Conservation (phyloP, 2,797 vertebrate species). For the Epinephelus awoara region DNA sequence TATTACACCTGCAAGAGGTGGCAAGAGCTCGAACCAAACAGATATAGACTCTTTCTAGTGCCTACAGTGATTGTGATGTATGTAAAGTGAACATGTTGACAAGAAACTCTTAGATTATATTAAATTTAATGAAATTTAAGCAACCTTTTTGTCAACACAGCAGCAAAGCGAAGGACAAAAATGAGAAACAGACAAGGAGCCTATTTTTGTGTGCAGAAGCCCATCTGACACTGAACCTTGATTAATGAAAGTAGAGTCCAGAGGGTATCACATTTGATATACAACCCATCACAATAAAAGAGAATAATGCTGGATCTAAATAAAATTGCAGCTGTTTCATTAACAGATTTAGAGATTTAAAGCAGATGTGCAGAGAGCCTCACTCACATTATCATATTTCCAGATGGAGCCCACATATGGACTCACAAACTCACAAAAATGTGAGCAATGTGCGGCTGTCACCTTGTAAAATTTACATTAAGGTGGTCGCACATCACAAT, state of each 20-base stretch:
- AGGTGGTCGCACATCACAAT: constrained; percentile 5
- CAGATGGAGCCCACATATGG: constrained; percentile 51
- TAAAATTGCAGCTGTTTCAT: constrained; percentile 33
- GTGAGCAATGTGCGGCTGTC: constrained; percentile 40
- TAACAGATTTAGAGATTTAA: constrained; percentile 44
- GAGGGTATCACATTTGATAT: constrained; percentile 15
- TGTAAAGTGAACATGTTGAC: constrained; percentile 43
- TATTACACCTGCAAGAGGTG: constrained; percentile 37
- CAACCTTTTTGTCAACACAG: constrained; percentile 31
- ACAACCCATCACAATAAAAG: constrained; percentile 14
- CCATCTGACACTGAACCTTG: background rate
- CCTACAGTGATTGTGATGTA: constrained; percentile 13
- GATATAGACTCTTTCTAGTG: constrained; percentile 17
- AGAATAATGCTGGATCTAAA: constrained; percentile 18
- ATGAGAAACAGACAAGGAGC: constrained; percentile 26
- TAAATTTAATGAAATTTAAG: constrained; percentile 55
- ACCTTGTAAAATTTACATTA: constrained; percentile 54
- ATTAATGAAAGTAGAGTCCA: constrained; percentile 12
- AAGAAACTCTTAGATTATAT: constrained; percentile 53
- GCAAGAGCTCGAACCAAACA: constrained; percentile 61
- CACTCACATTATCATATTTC: constrained; percentile 52
- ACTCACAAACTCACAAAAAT: constrained; percentile 53
- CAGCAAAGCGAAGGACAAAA: background rate
- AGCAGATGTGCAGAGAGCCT: constrained; percentile 55
- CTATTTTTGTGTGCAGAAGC: background rate